Evolutionary conservation across 2,797 vertebrate genomes (phyloP).

Genomic region (Hoplostethus mediterraneus): DNA sequence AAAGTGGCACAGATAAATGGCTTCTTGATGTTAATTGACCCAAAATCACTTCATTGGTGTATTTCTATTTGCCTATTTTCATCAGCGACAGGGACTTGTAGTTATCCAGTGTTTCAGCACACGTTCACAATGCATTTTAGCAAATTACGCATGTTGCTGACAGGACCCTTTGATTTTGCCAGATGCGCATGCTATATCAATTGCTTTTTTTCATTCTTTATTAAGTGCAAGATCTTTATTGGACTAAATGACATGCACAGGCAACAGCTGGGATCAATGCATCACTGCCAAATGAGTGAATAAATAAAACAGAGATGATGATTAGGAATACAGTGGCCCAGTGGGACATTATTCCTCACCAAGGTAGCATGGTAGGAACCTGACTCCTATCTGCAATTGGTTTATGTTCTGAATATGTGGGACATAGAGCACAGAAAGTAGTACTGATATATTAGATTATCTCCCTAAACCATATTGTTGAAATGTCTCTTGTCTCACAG

Average conservation of each 20-base stretch:
- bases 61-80: not conserved
- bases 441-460: no score
- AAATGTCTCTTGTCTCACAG: no score
- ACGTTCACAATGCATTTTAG: constrained; percentile 26
- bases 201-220: constrained; percentile 36
- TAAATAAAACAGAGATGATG: no score
- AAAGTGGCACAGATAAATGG: constrained; percentile 3
- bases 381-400: no score
- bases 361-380: no score
- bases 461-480: no score
- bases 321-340: no score
- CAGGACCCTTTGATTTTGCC: constrained; percentile 54
- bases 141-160: constrained; percentile 45
- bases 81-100: constrained; percentile 9
- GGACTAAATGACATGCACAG: constrained; percentile 67
- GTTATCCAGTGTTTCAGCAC: constrained; percentile 12
- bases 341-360: no score
- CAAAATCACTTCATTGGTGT: not conserved
- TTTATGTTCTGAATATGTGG: no score
- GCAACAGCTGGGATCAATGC: constrained; percentile 77
- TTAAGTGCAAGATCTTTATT: constrained; percentile 65
- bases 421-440: no score
- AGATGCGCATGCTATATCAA: constrained; percentile 62
- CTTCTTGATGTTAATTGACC: constrained; percentile 10
- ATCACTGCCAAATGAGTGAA: constrained; percentile 40